Conservation (phyloP, 2,113 vertebrate species). For the Prietella phreatophila region DNA sequence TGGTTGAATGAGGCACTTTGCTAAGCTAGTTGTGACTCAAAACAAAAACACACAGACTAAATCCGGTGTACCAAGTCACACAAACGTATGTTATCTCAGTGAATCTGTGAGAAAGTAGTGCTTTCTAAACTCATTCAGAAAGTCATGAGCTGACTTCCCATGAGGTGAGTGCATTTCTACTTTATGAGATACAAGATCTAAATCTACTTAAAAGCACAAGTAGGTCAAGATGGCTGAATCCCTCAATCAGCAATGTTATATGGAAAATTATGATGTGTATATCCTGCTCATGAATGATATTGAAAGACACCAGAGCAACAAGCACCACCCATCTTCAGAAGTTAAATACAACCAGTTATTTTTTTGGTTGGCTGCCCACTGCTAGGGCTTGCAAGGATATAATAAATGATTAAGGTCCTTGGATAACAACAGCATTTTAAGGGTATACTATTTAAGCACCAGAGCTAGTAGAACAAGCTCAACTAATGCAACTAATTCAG, state of each 20-base stretch:
- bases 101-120: not conserved
- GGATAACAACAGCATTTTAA: not conserved
- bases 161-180: not conserved
- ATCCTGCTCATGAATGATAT: not conserved
- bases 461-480: not conserved
- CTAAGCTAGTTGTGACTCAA: not conserved
- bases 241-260: not conserved
- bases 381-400: not conserved
- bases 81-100: conserved; percentile 10
- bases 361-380: not conserved
- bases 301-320: not conserved
- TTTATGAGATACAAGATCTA: not conserved
- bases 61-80: not conserved
- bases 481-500: not conserved
- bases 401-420: not conserved
- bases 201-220: not conserved
- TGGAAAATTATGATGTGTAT: not conserved
- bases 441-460: not conserved
- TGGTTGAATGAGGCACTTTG: not conserved
- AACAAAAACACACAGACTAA: conserved; percentile 7
- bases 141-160: conserved; percentile 32
- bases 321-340: not conserved
- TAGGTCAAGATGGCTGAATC: not conserved
- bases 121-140: conserved; percentile 2
- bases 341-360: not conserved